Evolutionary conservation across 2,888 invertebrate species (phyloP).

Genomic region (Lasiommata megera): DNA sequence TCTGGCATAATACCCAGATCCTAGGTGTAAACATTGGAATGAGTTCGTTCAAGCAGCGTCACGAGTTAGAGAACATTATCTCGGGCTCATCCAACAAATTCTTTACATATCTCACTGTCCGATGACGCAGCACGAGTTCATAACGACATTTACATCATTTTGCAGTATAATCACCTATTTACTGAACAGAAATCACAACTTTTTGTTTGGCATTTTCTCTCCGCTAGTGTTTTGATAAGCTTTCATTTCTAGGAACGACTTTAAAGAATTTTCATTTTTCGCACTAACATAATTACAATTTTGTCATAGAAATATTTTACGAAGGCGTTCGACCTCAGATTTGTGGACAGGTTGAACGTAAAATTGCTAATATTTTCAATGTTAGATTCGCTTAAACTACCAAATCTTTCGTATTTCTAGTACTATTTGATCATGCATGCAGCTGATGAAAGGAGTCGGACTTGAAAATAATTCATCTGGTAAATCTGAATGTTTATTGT

Average conservation of each 20-base stretch:
- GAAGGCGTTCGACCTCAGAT: too few species aligned
- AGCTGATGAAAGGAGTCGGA: slow-evolving; percentile 90
- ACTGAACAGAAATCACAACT: slow-evolving; percentile 23
- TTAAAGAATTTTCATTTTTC: slow-evolving; percentile 21
- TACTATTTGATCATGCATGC: slow-evolving; percentile 94
- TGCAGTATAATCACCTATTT: slow-evolving; percentile 25
- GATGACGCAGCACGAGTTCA: slow-evolving; percentile 20
- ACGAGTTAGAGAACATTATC: slow-evolving; percentile 12
- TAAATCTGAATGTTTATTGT: too few species aligned
- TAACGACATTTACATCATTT: slow-evolving; percentile 24
- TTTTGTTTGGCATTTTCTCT: slow-evolving; percentile 23
- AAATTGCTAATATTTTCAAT: slow-evolving; percentile 80
- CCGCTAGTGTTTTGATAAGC: slow-evolving; percentile 15
- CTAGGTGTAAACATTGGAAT: not conserved
- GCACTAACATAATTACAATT: not conserved
- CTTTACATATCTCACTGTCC: slow-evolving; percentile 15
- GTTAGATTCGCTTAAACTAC: slow-evolving; percentile 42
- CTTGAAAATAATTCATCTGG: slow-evolving; percentile 86
- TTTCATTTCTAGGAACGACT: slow-evolving; percentile 12
- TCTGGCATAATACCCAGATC: not conserved
- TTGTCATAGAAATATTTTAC: too few species aligned
- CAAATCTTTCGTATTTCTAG: slow-evolving; percentile 70
- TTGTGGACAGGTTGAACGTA: slow-evolving; percentile 88
- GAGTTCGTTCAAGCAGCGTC: not conserved
- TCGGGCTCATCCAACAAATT: slow-evolving; percentile 3